phyloP scores from a whole-genome alignment of 1,140 invertebrate genomes.

The Steinernema khuongi region DNA sequence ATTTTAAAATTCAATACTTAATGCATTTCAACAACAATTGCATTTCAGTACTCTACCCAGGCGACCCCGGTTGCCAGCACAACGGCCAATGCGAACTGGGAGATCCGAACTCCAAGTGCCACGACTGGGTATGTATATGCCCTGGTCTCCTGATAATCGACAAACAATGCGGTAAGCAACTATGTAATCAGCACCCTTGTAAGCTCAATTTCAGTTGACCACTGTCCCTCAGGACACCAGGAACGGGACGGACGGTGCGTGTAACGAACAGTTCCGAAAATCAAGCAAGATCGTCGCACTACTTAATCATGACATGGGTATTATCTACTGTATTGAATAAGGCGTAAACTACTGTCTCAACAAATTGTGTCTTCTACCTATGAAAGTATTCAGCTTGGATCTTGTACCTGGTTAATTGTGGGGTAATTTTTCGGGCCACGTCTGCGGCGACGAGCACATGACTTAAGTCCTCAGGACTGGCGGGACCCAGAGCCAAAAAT shows the following conservation, averaged over 20 bases:
- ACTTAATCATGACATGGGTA: too few relatives aligned
- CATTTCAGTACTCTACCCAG: constrained; percentile 10
- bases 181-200: neutral
- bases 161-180: constrained; percentile 10
- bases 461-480: too few relatives aligned
- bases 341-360: too few relatives aligned
- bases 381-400: too few relatives aligned
- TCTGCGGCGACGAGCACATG: too few relatives aligned
- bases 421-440: too few relatives aligned
- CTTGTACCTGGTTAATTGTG: too few relatives aligned
- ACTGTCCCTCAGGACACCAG: constrained; percentile 9
- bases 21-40: neutral
- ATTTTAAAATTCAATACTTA: neutral
- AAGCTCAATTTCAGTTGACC: constrained; percentile 9
- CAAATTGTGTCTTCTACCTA: too few relatives aligned
- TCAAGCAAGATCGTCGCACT: too few relatives aligned
- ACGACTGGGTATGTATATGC: constrained; percentile 27
- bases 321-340: too few relatives aligned
- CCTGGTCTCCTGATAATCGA: constrained; percentile 9
- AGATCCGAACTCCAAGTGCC: constrained; percentile 12
- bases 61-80: constrained; percentile 14
- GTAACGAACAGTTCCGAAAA: too few relatives aligned
- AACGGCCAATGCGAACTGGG: constrained; percentile 16
- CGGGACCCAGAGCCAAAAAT: too few relatives aligned
- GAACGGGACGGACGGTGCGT: constrained; percentile 13